phyloP scores from a whole-genome alignment of 2,888 invertebrate genomes.

The Macaria notata region DNA sequence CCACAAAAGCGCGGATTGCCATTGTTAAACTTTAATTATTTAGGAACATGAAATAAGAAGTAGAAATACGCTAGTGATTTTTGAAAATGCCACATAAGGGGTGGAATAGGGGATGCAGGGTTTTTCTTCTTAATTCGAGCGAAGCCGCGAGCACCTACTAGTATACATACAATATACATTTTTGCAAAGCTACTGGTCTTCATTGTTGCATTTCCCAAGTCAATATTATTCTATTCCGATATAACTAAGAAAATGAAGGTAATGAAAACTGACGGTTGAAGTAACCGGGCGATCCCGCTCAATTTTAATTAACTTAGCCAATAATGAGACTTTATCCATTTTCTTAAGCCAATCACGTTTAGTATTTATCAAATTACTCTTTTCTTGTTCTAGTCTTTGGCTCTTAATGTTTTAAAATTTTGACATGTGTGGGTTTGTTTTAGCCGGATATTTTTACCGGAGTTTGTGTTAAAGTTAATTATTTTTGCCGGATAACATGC shows the following conservation, averaged over 20 bases:
- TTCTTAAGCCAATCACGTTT: slow-evolving; percentile 30
- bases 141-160: too few species aligned
- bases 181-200: too few species aligned
- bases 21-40: too few species aligned
- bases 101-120: too few species aligned
- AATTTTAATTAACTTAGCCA: slow-evolving; percentile 12
- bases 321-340: slow-evolving; percentile 23
- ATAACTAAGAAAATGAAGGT: neutral
- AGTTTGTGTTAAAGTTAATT: neutral
- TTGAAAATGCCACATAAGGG: too few species aligned
- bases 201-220: too few species aligned
- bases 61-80: too few species aligned
- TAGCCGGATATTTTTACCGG: neutral
- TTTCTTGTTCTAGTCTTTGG: slow-evolving; percentile 6
- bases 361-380: slow-evolving; percentile 33
- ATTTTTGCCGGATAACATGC: neutral
- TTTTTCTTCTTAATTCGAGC: too few species aligned
- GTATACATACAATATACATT: too few species aligned
- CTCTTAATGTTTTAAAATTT: too few species aligned
- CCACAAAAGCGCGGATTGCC: too few species aligned
- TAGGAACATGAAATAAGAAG: too few species aligned
- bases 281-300: neutral
- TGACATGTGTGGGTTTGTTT: neutral
- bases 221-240: neutral
- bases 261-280: neutral